Base-by-base conservation (phyloP, 2,797 vertebrate species). In the Danio jaintianensis region DNA sequence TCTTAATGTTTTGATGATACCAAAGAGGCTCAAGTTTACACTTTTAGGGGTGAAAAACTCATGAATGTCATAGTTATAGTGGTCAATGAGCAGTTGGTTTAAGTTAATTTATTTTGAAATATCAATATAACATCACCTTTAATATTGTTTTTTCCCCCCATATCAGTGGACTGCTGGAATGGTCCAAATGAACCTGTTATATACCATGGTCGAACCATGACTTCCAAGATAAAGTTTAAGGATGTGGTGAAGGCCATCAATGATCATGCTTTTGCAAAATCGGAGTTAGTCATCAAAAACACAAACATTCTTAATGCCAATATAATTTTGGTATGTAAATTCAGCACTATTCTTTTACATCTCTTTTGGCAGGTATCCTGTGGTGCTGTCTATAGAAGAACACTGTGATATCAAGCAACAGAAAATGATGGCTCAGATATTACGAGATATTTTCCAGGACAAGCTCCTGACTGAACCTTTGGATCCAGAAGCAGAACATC, bases 171-270 rank as follows among this genome's bases (percentile, higher is more conserved):
- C 91, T 99, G 98, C 92, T 99, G 97, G 97, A 96, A 96, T 1
- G 97, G 96, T 15, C 95, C 96, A 0, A 96, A 95, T 0, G 97
- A 97, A 76, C 97, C 98, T 0, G 96, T 98, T 82, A 99, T 99
- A 91, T 99, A 98, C 88, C 98, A 99, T 0, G 97, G 98, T 73
- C 96, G 97, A 96, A 98, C 96, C 47, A 94, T 96, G 79, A 99
- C 97, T 2, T 98, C 97, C 56, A 99, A 98, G 91, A 99, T 99
- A 90, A 99, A 98, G 91, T 99, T 99, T 52, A 96, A 97, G 48
- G 98, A 99, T 0, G 98, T 99, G 0, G 97, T 99, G 62, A 97
- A 96, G 87, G 95, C 96, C 88, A 99, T 99, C 86, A 98, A 95
- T 58, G 95, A 97, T 0, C 97, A 99, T 0, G 98, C 98, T 16